These are phyloP conservation scores for Poecile montanus DNA, from an alignment of 2,797 vertebrate species.

Conservation along the genomic window DNA sequence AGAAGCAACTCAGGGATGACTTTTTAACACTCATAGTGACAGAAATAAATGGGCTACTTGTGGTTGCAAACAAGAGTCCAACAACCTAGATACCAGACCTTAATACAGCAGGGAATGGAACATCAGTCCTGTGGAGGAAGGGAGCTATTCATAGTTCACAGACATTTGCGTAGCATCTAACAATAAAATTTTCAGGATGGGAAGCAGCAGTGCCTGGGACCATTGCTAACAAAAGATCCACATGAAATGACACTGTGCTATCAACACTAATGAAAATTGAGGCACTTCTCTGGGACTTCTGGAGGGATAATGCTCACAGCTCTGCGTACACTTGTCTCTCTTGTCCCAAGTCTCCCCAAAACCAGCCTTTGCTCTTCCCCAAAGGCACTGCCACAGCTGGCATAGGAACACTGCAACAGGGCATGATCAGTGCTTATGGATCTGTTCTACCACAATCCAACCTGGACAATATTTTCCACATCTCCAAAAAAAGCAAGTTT, in stretches of 20 bases:
- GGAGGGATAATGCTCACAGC: neutral
- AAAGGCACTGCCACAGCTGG: neutral
- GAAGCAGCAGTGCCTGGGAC: neutral
- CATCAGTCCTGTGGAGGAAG: neutral
- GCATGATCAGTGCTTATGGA: neutral
- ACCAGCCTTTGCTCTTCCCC: neutral
- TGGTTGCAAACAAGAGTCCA: neutral
- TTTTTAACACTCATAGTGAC: neutral
- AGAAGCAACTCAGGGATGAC: neutral
- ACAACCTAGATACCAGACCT: neutral
- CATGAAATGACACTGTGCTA: fast-evolving
- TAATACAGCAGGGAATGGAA: neutral
- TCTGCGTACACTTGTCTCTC: neutral
- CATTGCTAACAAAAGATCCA: fast-evolving
- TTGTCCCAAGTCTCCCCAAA: neutral
- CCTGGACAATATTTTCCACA: neutral
- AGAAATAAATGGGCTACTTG: neutral
- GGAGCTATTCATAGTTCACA: neutral
- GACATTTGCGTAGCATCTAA: neutral
- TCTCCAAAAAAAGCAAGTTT: neutral
- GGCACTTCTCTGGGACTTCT: neutral
- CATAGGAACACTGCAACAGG: neutral
- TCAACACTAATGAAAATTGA: neutral
- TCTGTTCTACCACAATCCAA: neutral
- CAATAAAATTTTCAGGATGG: neutral